Evolutionary conservation across 1,140 invertebrate genomes (phyloP).

Genomic region (Papilio polyxenes): DNA sequence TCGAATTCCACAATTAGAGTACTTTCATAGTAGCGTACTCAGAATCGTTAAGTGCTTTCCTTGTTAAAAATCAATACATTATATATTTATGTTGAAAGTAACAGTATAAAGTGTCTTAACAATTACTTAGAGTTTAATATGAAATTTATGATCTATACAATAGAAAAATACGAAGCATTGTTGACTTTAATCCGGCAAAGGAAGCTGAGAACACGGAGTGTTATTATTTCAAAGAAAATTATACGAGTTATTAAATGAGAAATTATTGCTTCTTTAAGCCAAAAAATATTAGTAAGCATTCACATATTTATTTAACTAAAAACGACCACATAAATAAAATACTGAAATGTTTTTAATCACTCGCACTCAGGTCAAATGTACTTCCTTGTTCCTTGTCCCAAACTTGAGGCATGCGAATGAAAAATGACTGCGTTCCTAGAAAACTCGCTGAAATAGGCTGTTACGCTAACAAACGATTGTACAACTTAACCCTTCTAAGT

Average conservation of each 20-base stretch:
- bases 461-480: constrained; percentile 35
- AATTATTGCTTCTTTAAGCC: background rate
- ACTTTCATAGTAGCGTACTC: too few relatives aligned
- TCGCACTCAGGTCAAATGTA: background rate
- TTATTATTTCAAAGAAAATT: background rate
- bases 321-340: too few relatives aligned
- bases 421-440: background rate
- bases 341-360: background rate
- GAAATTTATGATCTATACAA: background rate
- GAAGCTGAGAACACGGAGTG: background rate
- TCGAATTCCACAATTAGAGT: too few relatives aligned
- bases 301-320: background rate
- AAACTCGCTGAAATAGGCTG: constrained; percentile 32
- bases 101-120: background rate
- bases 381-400: background rate
- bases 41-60: too few relatives aligned
- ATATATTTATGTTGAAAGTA: background rate
- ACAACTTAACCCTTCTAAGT: constrained; percentile 21
- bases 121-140: background rate
- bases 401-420: constrained; percentile 2
- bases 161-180: background rate
- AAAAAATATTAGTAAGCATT: background rate
- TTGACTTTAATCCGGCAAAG: background rate
- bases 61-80: too few relatives aligned
- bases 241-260: background rate